Conservation (phyloP, 2,113 vertebrate genomes). For the Phycodurus eques region DNA sequence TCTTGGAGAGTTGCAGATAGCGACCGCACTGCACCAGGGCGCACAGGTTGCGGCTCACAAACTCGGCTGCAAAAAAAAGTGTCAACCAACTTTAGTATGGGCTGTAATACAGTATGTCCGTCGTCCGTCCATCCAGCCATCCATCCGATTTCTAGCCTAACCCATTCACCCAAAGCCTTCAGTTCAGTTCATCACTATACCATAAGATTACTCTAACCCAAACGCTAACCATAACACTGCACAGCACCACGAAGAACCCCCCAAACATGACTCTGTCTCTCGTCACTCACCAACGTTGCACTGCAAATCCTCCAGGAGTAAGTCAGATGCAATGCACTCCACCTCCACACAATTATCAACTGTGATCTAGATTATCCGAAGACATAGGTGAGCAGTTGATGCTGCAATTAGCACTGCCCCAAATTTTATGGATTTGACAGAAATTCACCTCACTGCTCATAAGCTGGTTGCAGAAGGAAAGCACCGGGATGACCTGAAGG, state of each 20-base stretch:
- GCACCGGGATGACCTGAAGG: slow-evolving; percentile 77
- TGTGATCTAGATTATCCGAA: slow-evolving; percentile 62
- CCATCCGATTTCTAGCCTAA: not conserved
- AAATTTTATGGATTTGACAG: not conserved
- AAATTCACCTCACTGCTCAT: slow-evolving; percentile 76
- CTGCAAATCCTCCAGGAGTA: slow-evolving; percentile 73
- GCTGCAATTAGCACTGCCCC: not conserved
- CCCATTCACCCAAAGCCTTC: not conserved
- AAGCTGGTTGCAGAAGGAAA: slow-evolving; percentile 78
- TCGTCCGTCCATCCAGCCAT: no score
- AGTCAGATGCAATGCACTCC: slow-evolving; percentile 70
- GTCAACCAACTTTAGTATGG: not conserved
- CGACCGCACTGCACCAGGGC: slow-evolving; percentile 57
- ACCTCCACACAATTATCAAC: slow-evolving; percentile 80
- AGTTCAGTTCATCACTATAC: not conserved
- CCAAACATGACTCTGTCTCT: not conserved
- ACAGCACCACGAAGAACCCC: not conserved
- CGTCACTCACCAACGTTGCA: slow-evolving; percentile 58
- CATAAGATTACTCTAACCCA: not conserved
- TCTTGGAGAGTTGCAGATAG: slow-evolving; percentile 67
- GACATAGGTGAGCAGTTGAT: not conserved
- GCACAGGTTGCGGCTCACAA: slow-evolving; percentile 72
- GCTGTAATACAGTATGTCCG: no score
- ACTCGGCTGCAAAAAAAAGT: slow-evolving; percentile 42
- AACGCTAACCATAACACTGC: not conserved